Conservation (phyloP, 1,140 invertebrate genomes). For the Laupala kohalensis region DNA sequence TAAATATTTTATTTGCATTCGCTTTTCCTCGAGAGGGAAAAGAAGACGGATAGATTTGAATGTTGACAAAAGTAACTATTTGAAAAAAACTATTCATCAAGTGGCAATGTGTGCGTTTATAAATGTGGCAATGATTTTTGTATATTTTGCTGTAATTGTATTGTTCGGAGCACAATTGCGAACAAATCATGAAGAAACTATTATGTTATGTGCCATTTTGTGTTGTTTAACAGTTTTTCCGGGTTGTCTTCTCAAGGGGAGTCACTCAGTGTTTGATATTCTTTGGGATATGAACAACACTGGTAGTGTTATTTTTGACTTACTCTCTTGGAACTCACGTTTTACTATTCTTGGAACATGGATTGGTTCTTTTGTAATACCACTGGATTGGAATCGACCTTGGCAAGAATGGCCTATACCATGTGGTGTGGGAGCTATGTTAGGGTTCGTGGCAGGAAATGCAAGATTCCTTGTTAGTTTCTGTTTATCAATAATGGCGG, state of each 20-base stretch:
- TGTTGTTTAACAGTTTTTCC: slow-evolving; percentile 51
- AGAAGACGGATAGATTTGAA: slow-evolving; percentile 18
- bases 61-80: slow-evolving; percentile 22
- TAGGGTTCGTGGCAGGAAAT: slow-evolving; percentile 33
- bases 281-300: slow-evolving; percentile 34
- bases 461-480: not conserved
- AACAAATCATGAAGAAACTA: slow-evolving; percentile 50
- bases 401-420: slow-evolving; percentile 80
- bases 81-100: slow-evolving; percentile 21
- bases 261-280: slow-evolving; percentile 38
- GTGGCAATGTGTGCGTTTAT: slow-evolving; percentile 26
- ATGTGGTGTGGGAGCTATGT: slow-evolving; percentile 50
- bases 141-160: slow-evolving; percentile 47
- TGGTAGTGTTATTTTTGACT: slow-evolving; percentile 26
- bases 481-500: too few species aligned
- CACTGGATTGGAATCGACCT: slow-evolving; percentile 81
- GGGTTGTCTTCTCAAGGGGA: slow-evolving; percentile 41
- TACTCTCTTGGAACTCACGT: slow-evolving; percentile 4
- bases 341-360: slow-evolving; percentile 63
- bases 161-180: slow-evolving; percentile 62
- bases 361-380: slow-evolving; percentile 74
- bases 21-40: slow-evolving; percentile 21
- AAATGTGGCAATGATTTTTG: slow-evolving; percentile 24
- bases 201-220: slow-evolving; percentile 52
- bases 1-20: slow-evolving; percentile 24